Conservation (phyloP, 2,797 vertebrate species). For the Helostoma temminkii region DNA sequence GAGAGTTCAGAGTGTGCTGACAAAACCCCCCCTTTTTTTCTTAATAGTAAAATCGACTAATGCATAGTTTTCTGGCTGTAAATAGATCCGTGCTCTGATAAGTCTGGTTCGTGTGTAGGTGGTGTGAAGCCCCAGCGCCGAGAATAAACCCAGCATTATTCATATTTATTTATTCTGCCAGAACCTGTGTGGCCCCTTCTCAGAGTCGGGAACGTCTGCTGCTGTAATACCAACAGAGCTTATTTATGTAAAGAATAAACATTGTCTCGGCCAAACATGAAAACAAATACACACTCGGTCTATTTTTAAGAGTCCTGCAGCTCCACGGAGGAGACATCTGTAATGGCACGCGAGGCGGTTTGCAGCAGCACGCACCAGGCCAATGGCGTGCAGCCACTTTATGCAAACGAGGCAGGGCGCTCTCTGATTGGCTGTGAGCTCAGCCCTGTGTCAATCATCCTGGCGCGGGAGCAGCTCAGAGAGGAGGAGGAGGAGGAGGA, state of each 20-base stretch:
- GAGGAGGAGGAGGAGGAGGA: conserved; percentile 29
- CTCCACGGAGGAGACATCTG: conserved; percentile 77
- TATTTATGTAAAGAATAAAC: background rate
- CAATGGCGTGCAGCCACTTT: conserved; percentile 81
- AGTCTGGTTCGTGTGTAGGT: background rate
- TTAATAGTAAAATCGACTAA: background rate
- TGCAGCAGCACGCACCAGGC: conserved; percentile 80
- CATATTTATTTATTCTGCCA: too few relatives aligned
- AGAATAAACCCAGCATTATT: background rate
- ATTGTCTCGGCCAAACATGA: background rate
- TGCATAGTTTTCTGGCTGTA: background rate
- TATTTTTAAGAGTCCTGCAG: conserved; percentile 61
- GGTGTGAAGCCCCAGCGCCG: background rate
- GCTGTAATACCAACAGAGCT: background rate
- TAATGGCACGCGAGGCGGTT: conserved; percentile 89
- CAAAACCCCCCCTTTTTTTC: too few relatives aligned
- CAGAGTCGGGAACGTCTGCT: background rate
- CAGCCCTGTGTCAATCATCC: conserved; percentile 84
- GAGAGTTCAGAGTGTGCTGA: too few relatives aligned
- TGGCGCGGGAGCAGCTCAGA: conserved; percentile 68
- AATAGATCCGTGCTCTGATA: background rate
- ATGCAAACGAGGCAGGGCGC: conserved; percentile 70
- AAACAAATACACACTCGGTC: conserved; percentile 38
- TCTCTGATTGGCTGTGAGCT: conserved; percentile 83
- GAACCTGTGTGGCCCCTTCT: background rate